phyloP scores from a whole-genome alignment of 2,113 vertebrate genomes.

The Perca fluviatilis region DNA sequence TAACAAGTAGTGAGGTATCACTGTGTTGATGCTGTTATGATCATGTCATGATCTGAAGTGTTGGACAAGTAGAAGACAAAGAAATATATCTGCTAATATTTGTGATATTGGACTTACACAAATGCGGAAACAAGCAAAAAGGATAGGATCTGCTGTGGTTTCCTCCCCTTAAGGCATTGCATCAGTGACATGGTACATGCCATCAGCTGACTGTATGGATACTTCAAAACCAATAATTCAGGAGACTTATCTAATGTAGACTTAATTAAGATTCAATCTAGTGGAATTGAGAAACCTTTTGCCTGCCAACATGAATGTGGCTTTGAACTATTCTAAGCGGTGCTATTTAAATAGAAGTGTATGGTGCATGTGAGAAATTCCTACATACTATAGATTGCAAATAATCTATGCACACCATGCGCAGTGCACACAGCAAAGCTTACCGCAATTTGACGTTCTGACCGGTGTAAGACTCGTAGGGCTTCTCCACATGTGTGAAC shows the following conservation, averaged over 20 bases:
- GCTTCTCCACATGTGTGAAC: constrained; percentile 97
- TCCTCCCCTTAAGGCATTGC: background rate
- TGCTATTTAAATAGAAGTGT: background rate
- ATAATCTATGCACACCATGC: background rate
- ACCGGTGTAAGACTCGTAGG: constrained; percentile 95
- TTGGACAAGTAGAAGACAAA: too few species aligned
- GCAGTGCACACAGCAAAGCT: constrained; percentile 42
- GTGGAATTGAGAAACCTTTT: background rate
- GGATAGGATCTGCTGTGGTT: background rate
- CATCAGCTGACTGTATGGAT: background rate
- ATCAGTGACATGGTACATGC: background rate
- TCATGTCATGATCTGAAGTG: too few species aligned
- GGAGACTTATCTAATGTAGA: background rate
- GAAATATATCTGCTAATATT: too few species aligned
- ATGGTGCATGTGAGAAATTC: background rate
- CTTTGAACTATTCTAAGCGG: background rate
- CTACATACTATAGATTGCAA: background rate
- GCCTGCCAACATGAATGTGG: background rate
- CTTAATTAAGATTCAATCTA: background rate
- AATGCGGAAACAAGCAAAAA: too few species aligned
- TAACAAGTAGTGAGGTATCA: background rate
- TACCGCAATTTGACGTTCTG: constrained; percentile 96
- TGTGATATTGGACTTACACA: too few species aligned
- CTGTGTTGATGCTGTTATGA: too few species aligned
- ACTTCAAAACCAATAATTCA: background rate